Base-by-base conservation (phyloP, 2,797 vertebrate species). In the Eutrigla gurnardus region DNA sequence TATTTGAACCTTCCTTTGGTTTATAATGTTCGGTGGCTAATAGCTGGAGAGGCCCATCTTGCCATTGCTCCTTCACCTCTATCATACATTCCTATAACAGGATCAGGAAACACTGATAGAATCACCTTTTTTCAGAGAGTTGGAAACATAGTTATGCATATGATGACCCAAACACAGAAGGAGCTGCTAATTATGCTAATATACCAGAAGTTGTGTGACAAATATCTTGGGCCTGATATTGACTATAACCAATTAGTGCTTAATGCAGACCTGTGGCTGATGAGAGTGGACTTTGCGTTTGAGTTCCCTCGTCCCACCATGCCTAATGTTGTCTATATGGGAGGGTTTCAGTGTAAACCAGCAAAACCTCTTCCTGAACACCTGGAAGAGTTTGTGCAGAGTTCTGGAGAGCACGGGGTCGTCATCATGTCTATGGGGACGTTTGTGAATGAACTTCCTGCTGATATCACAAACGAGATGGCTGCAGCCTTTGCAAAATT, bases 251-350 rank as follows among this genome's bases (percentile, higher is more conserved):
- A 75, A 36, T 43, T 92, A 10, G n/a, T 81, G 33, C 76, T 81
- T 40, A 75, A 73, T 3, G 92, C 93, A 9, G 93, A 95, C 37
- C 68, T 95, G 6, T 94, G 93, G 90, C 88, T 95, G 3, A 94
- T 94, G 92, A 90, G 89, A 73, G 88, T 87, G 2, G 92, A 95
- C 76, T 95, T 94, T 84, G 91, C 93, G 3, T 93, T 95, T 37
- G 93, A 95, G 59, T 95, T 91, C 46, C 93, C 94, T 17, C 91
- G 94, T 0, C 94, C 94, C 18, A 93, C 93, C 7, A 94, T 95
- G 94, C 94, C 94, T 5, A 95, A 95, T 52, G 15, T 92, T 0
- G 67, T 94, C 25, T 95, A 95, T 25, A 82, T 95, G 0, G 93
- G 94, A 6, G 93, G 94, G 0, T 94, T 95, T 52, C 93, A 95